These are phyloP conservation scores for Xanthorhoe designata DNA, from an alignment of 2,888 invertebrate species.

Conservation along the genomic window DNA sequence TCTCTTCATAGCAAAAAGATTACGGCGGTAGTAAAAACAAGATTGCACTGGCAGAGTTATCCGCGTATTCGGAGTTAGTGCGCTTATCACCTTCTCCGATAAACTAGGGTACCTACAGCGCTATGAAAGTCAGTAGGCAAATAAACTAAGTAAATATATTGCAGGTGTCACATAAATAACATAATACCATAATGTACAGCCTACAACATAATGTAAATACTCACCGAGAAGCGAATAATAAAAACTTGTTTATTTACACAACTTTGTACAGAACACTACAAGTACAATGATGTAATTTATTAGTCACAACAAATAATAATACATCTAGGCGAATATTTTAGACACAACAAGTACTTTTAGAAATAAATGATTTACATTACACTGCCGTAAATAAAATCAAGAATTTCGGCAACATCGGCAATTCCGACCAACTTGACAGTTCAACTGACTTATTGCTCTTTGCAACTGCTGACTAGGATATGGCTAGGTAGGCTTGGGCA, in stretches of 20 bases:
- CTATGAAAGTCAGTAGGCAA: neutral
- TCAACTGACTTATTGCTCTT: too few species aligned
- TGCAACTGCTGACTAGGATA: too few species aligned
- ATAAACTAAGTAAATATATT: neutral
- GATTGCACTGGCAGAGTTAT: neutral
- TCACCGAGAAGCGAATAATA: neutral
- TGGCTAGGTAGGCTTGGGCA: too few species aligned
- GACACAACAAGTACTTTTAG: too few species aligned
- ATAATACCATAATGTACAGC: neutral
- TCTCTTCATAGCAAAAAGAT: slow-evolving; percentile 16
- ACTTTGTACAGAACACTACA: slow-evolving; percentile 13
- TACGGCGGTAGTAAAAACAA: neutral
- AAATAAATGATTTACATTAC: too few species aligned
- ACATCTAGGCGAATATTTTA: neutral
- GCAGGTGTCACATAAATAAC: neutral
- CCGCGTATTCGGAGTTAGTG: neutral
- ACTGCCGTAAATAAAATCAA: too few species aligned
- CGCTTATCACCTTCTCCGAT: neutral
- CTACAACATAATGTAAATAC: neutral
- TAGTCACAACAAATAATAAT: neutral
- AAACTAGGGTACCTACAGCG: neutral
- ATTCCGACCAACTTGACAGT: too few species aligned
- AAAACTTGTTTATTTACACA: slow-evolving; percentile 21
- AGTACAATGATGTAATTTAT: slow-evolving; percentile 8
- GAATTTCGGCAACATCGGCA: too few species aligned